phyloP scores from a whole-genome alignment of 2,888 invertebrate genomes.

The Agelastica alni region DNA sequence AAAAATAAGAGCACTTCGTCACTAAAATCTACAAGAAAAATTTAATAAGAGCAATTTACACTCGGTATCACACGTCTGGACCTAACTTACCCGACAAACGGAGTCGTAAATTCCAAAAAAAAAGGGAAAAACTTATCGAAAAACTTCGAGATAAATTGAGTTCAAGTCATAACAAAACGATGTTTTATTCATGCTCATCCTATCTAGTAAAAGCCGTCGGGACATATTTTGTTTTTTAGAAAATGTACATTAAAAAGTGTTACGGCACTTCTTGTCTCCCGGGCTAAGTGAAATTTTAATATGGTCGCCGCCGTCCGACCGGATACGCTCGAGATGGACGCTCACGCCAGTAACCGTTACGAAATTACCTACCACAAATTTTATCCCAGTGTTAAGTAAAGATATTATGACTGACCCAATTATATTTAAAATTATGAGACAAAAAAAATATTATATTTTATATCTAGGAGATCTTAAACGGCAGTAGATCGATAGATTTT shows the following conservation, averaged over 20 bases:
- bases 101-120: slow-evolving; percentile 18
- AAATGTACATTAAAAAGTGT: slow-evolving; percentile 40
- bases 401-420: too few species aligned
- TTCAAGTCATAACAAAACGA: slow-evolving; percentile 26
- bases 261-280: slow-evolving; percentile 35
- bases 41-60: neutral
- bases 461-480: too few species aligned
- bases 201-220: slow-evolving; percentile 33
- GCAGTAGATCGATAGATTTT: neutral
- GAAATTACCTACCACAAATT: too few species aligned
- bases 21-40: too few species aligned
- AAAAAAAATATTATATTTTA: too few species aligned
- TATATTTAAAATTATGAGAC: too few species aligned
- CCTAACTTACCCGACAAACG: neutral
- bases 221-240: slow-evolving; percentile 41
- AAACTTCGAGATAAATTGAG: slow-evolving; percentile 29
- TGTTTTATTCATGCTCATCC: slow-evolving; percentile 37
- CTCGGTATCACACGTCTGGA: too few species aligned
- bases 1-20: too few species aligned
- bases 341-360: neutral
- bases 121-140: slow-evolving; percentile 20
- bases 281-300: slow-evolving; percentile 43
- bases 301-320: slow-evolving; percentile 15
- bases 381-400: too few species aligned
- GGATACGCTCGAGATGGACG: slow-evolving; percentile 24